Percentiles rank a stretch among this genome's conserved stretches.
These are phyloP conservation scores for Hymenopus coronatus DNA, from an alignment of 2,888 invertebrate species.

Conservation along the genomic window DNA sequence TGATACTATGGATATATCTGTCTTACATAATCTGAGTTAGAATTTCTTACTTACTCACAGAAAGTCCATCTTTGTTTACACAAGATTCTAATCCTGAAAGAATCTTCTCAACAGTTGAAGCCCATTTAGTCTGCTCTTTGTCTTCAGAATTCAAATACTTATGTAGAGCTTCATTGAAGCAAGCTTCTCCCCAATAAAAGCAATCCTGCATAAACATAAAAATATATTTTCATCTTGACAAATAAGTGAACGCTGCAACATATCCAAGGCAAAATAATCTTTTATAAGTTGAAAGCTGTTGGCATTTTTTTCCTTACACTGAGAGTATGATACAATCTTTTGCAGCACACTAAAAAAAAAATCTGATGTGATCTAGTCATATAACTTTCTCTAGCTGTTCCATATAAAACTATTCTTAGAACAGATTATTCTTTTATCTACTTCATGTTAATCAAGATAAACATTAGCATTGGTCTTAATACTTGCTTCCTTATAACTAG, in stretches of 20 bases:
- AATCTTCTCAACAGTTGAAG: constrained; percentile 50
- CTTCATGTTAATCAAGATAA: too few species aligned
- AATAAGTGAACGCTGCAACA: background rate
- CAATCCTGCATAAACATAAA: constrained; percentile 54
- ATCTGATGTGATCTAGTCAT: too few species aligned
- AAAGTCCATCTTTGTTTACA: constrained; percentile 53
- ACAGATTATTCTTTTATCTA: too few species aligned
- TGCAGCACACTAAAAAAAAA: too few species aligned
- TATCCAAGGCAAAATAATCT: background rate
- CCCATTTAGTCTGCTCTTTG: constrained; percentile 49
- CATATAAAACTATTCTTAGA: too few species aligned
- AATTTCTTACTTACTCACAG: constrained; percentile 47
- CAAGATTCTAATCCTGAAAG: constrained; percentile 44
- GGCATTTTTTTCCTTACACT: too few species aligned
- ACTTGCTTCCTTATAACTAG: too few species aligned
- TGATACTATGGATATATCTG: background rate
- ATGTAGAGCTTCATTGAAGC: constrained; percentile 69
- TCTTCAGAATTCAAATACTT: constrained; percentile 50
- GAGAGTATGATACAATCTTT: too few species aligned
- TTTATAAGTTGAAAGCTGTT: background rate
- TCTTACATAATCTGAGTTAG: background rate
- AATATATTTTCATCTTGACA: background rate
- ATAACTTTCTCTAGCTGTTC: too few species aligned
- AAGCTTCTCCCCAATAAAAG: constrained; percentile 73
- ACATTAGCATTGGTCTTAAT: too few species aligned